Percentiles rank a stretch among this genome's conserved stretches.
Conservation (phyloP, 2,113 vertebrate species). For the Odocoileus hemionus region DNA sequence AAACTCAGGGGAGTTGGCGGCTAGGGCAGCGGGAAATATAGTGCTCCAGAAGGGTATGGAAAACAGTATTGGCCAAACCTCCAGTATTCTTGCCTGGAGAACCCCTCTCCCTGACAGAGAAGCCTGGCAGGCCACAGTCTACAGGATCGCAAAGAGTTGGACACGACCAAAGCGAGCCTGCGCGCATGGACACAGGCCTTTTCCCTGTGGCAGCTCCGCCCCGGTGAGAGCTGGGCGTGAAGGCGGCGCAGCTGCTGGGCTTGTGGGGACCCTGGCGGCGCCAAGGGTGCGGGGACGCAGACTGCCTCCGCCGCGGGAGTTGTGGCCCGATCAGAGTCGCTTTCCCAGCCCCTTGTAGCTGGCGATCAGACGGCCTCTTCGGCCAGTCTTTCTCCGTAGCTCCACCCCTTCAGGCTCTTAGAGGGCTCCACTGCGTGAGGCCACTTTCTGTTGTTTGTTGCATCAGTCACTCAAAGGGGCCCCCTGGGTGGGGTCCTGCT, state of each 20-base stretch:
- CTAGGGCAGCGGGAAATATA: background rate
- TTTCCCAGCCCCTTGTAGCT: background rate
- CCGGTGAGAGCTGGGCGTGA: background rate
- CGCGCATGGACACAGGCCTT: background rate
- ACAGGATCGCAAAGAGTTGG: fast-evolving
- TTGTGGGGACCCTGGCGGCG: background rate
- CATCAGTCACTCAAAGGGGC: background rate
- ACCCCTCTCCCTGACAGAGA: background rate
- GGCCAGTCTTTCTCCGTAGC: background rate
- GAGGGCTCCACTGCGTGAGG: fast-evolving
- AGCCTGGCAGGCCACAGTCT: background rate
- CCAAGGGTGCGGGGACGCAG: background rate
- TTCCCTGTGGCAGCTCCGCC: background rate
- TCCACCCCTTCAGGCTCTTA: background rate
- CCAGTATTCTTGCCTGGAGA: background rate
- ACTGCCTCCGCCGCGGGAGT: background rate
- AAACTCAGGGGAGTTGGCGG: background rate
- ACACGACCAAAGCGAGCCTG: background rate
- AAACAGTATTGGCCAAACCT: background rate
- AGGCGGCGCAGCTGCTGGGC: background rate
- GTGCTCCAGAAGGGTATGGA: background rate
- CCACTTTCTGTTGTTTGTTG: background rate
- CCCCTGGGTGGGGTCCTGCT: background rate
- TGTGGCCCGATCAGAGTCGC: background rate
- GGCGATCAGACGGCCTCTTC: background rate